Percentiles rank a stretch among this genome's conserved stretches.
Evolutionary conservation across 2,113 vertebrate genomes (phyloP).

Genomic region (Hemibagrus wyckioides): DNA sequence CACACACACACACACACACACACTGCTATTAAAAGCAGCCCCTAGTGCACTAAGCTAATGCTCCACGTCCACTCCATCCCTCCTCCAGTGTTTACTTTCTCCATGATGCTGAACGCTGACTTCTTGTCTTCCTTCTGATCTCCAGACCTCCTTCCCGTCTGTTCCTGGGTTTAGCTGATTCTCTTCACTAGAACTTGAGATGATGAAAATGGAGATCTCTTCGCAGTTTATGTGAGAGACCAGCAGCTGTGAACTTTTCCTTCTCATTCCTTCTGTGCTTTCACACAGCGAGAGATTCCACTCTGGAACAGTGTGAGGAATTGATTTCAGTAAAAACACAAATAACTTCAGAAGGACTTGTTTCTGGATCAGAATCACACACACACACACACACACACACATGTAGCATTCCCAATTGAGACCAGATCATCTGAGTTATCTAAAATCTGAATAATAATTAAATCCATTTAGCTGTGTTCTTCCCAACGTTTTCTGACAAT

Average conservation of each 20-base stretch:
- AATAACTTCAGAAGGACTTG: neutral
- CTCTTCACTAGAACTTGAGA: neutral
- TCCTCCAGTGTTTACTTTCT: neutral
- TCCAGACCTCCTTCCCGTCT: neutral
- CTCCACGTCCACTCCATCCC: neutral
- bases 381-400: too few species aligned
- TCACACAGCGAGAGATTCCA: too few species aligned
- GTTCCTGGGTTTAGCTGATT: neutral
- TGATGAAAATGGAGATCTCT: neutral
- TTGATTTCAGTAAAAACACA: neutral
- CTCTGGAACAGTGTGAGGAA: too few species aligned
- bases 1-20: neutral
- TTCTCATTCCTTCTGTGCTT: too few species aligned
- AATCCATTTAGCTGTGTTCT: neutral
- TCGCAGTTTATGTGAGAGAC: neutral
- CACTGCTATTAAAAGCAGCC: neutral
- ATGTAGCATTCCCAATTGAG: too few species aligned
- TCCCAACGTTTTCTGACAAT: neutral
- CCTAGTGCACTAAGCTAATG: neutral
- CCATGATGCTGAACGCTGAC: neutral
- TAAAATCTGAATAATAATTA: neutral
- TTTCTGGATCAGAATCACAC: neutral
- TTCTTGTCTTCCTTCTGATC: neutral
- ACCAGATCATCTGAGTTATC: neutral
- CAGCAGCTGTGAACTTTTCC: neutral